A percentile compares a stretch with the other conserved stretches of the same genome.
Conservation (phyloP, 2,797 vertebrate genomes). For the Esox lucius region DNA sequence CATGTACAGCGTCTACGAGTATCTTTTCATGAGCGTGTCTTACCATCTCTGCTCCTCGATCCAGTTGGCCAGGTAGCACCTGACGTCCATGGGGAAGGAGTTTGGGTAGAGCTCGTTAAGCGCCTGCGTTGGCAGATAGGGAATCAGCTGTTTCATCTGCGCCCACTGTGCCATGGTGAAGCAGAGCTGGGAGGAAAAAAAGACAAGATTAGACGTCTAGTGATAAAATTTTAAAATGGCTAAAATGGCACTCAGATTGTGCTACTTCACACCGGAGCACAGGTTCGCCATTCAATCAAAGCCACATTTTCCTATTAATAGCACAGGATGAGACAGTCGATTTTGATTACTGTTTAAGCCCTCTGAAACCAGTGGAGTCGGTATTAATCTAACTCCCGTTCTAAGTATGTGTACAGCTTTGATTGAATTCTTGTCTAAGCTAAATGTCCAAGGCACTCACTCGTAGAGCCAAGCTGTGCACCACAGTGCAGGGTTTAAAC, state of each 20-base stretch:
- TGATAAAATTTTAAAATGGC: neutral
- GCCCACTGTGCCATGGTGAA: constrained; percentile 78
- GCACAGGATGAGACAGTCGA: neutral
- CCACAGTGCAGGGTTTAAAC: too few relatives aligned
- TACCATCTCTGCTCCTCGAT: constrained; percentile 79
- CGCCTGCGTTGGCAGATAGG: constrained; percentile 54
- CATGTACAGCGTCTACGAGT: neutral
- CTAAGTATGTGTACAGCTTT: neutral
- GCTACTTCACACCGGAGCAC: neutral
- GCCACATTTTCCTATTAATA: neutral
- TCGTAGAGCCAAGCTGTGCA: too few relatives aligned
- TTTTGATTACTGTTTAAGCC: neutral
- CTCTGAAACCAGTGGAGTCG: too few relatives aligned
- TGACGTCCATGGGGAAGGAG: constrained; percentile 74
- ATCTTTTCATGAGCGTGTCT: neutral
- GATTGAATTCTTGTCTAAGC: neutral
- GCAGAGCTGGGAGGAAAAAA: constrained; percentile 19
- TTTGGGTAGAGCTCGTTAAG: constrained; percentile 71
- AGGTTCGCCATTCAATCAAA: neutral
- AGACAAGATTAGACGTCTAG: neutral
- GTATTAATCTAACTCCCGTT: too few relatives aligned
- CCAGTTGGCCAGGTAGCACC: constrained; percentile 75
- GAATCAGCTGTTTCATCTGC: constrained; percentile 67
- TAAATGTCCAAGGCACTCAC: neutral
- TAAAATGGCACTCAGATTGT: neutral